These are phyloP conservation scores for Calyptomena viridis DNA, from an alignment of 2,113 vertebrate species.

Conservation along the genomic window DNA sequence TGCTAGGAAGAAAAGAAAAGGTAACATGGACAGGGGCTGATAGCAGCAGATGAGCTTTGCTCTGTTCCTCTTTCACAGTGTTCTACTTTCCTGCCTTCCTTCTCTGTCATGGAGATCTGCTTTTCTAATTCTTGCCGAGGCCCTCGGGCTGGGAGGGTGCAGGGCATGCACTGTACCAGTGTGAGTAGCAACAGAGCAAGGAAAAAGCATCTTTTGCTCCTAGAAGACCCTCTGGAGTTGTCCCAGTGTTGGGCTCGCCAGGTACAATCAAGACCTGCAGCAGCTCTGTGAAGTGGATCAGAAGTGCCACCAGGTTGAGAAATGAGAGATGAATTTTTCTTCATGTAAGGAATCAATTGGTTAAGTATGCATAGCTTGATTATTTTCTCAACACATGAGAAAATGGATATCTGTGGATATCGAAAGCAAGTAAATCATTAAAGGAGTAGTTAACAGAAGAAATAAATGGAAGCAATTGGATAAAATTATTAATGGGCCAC, in stretches of 20 bases:
- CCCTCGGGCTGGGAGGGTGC: neutral
- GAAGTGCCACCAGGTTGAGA: neutral
- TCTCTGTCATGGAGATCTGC: neutral
- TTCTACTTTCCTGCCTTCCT: neutral
- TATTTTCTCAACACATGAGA: neutral
- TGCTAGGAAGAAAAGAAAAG: neutral
- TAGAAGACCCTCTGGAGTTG: neutral
- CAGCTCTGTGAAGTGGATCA: neutral
- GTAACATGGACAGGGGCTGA: neutral
- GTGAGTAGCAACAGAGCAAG: neutral
- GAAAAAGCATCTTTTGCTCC: neutral
- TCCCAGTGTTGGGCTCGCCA: neutral
- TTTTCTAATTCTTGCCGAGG: neutral
- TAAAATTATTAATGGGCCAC: neutral
- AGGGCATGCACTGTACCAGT: accelerated
- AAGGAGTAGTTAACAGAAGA: neutral
- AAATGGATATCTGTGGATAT: neutral
- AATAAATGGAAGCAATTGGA: neutral
- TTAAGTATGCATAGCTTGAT: neutral
- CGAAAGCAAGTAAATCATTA: neutral
- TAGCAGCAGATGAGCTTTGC: neutral
- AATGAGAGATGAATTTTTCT: neutral
- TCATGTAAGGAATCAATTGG: neutral
- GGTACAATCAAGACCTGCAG: neutral
- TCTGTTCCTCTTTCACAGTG: neutral